A percentile compares a stretch with the other conserved stretches of the same genome.
Conservation (phyloP, 2,797 vertebrate species). For the Rhinella marina region DNA sequence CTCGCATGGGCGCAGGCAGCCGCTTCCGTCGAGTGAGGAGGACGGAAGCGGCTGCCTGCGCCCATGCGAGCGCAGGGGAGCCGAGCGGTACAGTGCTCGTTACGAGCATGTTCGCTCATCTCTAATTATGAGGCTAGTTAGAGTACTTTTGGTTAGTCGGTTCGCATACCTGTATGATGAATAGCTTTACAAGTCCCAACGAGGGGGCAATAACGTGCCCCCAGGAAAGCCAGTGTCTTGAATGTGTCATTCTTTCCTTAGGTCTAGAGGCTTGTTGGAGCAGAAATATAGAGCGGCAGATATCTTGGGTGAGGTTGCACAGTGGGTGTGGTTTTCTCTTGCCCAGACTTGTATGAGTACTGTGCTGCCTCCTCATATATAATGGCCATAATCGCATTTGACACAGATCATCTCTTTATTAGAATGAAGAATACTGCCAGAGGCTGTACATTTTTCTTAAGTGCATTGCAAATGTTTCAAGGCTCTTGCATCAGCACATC, state of each 20-base stretch:
- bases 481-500: neutral
- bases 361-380: neutral
- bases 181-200: slow-evolving; percentile 43
- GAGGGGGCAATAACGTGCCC: slow-evolving; percentile 22
- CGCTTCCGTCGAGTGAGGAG: no score
- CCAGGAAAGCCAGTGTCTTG: slow-evolving; percentile 11
- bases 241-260: slow-evolving; percentile 10
- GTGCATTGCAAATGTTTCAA: neutral
- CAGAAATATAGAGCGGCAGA: slow-evolving; percentile 17
- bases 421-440: neutral
- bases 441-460: slow-evolving; percentile 3
- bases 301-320: slow-evolving; percentile 11
- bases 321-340: slow-evolving; percentile 6
- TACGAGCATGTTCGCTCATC: no score
- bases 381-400: neutral
- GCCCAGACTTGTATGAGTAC: slow-evolving; percentile 21
- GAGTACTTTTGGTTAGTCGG: neutral
- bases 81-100: no score
- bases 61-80: no score
- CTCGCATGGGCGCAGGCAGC: no score
- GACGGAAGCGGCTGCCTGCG: no score
- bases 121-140: neutral
- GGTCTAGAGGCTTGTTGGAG: slow-evolving; percentile 33
- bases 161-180: slow-evolving; percentile 16
- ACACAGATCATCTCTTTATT: slow-evolving; percentile 15